These are phyloP conservation scores for Thamnaconus septentrionalis DNA, from an alignment of 2,113 vertebrate genomes.

Conservation along the genomic window DNA sequence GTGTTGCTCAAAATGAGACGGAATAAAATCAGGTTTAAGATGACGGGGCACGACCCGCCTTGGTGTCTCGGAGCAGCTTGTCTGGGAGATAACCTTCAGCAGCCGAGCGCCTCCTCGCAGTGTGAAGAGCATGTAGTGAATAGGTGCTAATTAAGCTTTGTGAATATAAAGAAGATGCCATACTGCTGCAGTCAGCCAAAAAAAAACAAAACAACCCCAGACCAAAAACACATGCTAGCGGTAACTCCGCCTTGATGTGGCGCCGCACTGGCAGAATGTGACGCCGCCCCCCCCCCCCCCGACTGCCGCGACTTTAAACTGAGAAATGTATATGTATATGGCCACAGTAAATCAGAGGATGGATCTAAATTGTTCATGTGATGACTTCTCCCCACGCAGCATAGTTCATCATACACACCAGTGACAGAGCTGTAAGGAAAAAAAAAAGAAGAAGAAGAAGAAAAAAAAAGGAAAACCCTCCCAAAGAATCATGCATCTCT, in stretches of 20 bases:
- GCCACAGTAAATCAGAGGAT: constrained; percentile 67
- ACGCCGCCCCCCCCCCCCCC: too few species aligned
- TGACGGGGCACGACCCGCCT: constrained; percentile 50
- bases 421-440: constrained; percentile 64
- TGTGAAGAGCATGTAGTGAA: constrained; percentile 58
- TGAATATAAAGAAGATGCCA: constrained; percentile 52
- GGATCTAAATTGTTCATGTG: constrained; percentile 72
- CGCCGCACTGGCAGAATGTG: constrained; percentile 10
- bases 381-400: constrained; percentile 57
- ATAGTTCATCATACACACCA: constrained; percentile 71
- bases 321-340: constrained; percentile 50
- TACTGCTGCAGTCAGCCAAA: constrained; percentile 34
- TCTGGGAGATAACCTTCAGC: constrained; percentile 70
- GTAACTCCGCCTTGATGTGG: constrained; percentile 1
- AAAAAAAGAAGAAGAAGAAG: too few species aligned
- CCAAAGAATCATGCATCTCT: constrained; percentile 77
- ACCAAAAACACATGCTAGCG: constrained; percentile 9
- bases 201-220: background rate
- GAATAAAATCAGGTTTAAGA: constrained; percentile 53
- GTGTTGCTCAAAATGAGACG: constrained; percentile 45
- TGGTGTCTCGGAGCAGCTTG: constrained; percentile 58
- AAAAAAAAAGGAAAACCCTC: background rate
- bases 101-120: constrained; percentile 39
- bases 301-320: too few species aligned
- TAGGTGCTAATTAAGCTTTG: constrained; percentile 72